Base-by-base conservation (phyloP, 2,888 invertebrate genomes). In the Eristalis pertinax region DNA sequence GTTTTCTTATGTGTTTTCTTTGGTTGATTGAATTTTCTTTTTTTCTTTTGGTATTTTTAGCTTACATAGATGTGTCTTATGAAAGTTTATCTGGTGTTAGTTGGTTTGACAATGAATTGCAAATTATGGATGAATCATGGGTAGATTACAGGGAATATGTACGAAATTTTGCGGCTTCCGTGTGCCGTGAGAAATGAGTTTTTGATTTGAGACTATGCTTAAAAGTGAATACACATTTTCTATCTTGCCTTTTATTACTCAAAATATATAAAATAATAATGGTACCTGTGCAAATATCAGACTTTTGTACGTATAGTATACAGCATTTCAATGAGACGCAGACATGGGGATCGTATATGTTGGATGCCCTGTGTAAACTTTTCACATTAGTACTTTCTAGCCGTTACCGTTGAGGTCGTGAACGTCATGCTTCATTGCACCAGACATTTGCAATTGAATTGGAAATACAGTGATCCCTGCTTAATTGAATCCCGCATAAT, bases 1-100 rank as follows among this genome's bases (percentile, higher is more conserved):
- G 89, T 88, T 78, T 82, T 88, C 77, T 79, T 58, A 64, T 84
- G 63, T 87, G 69, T 78, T 78, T 73, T 68, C 43, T 79, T 69
- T 60, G 56, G 15, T 41, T 62, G 72, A 38, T 60, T 56, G 43
- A 43, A 62, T 19, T 79, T 72, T 70, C 7, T 29, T 19, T 24
- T 75, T 56, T 43, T 73, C 43, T 69, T 56, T 74, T 24, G n/a
- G n/a, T n/a, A n/a, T 69, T 41, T 62, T 75, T 81, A 63, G 8
- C 63, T 65, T 56, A n/a, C n/a, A n/a, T n/a, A 56, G 43, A 41
- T 4, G 62, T 70, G 50, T 63, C 38, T 64, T 56, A 43, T 73
- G 76, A 85, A 29, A 29, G 58, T 76, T 80, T 29, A 68, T 56
- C 68, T 24, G 19, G 85, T 85, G 65, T 69, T 43, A 43, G 69